These are phyloP conservation scores for Sebastiscus tertius DNA, from an alignment of 2,797 vertebrate species.

Conservation along the genomic window DNA sequence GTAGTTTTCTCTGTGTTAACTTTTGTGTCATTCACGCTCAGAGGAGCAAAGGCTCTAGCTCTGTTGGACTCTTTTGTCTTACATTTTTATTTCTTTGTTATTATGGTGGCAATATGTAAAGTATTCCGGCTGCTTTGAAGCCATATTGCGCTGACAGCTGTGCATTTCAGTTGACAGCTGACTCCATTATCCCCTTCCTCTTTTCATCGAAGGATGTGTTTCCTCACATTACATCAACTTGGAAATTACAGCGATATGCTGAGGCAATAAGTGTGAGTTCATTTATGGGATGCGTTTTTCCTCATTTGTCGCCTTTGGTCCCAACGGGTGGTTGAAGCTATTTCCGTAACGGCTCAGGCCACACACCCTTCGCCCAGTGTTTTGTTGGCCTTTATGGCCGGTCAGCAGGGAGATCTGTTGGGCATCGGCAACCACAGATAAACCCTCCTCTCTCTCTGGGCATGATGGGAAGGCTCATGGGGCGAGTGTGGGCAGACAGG, in stretches of 20 bases:
- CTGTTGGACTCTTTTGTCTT: slow-evolving; percentile 14
- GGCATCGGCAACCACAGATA: slow-evolving; percentile 68
- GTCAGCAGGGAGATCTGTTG: slow-evolving; percentile 59
- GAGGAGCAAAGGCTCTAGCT: background rate
- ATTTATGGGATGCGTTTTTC: slow-evolving; percentile 18
- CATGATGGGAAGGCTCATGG: slow-evolving; percentile 65
- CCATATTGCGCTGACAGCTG: slow-evolving; percentile 60
- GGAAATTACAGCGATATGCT: slow-evolving; percentile 36
- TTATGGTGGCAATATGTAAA: slow-evolving; percentile 42
- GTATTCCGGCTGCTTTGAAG: slow-evolving; percentile 47
- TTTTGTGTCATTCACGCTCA: background rate
- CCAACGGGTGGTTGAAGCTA: background rate
- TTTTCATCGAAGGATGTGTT: slow-evolving; percentile 52
- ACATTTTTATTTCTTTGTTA: slow-evolving; percentile 42
- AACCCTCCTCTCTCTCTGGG: slow-evolving; percentile 59
- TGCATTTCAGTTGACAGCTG: slow-evolving; percentile 55
- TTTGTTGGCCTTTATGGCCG: slow-evolving; percentile 45
- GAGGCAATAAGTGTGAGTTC: slow-evolving; percentile 8
- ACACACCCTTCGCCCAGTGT: slow-evolving; percentile 29
- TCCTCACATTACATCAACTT: slow-evolving; percentile 57
- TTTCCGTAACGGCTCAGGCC: slow-evolving; percentile 37
- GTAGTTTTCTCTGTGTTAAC: background rate
- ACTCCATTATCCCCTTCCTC: slow-evolving; percentile 46
- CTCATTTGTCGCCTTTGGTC: slow-evolving; percentile 25
- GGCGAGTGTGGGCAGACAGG: slow-evolving; percentile 71